Base-by-base conservation (phyloP, 37 sponge, comb jelly and placozoan species). In the Dysidea cf. avara region DNA sequence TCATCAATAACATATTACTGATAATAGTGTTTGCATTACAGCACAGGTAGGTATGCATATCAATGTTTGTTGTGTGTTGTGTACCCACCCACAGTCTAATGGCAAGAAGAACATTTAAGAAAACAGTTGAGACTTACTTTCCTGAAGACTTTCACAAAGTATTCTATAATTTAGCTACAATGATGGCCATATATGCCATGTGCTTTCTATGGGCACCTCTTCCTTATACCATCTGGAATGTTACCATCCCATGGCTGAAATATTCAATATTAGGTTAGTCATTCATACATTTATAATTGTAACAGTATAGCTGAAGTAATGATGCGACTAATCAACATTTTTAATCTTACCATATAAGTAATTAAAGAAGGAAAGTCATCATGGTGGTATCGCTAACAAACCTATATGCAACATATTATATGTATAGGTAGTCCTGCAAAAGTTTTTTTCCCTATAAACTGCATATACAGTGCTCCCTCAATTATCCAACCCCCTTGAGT, bases 21-120 rank as follows among this genome's bases (percentile, higher is more conserved):
- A n/a, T 68, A 16, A 16, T 49, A 29, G 22, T 68, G 30, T 68
- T 68, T 49, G 21, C 22, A 16, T 12, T 68, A 4, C 68, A 68
- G 29, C 68, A 68, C 68, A 68, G 68, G 68, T 68, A 29, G n/a
- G n/a, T n/a, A n/a, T n/a, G n/a, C n/a, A 29, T n/a, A n/a, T n/a
- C n/a, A n/a, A 43, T 43, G 9, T 12, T 43, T 43, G 9, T 43
- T 5, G 46, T 43, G 9, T 43, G n/a, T 43, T 5, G 5, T 12
- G 7, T 43, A 12, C 46, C 5, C 46, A 43, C 46, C 5, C 9
- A 20, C 43, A 65, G 66, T 36, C 2, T 65, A 7, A 65, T 65
- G 66, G 66, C 66, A 39, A 65, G 66, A 36, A 34, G 1, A 18
- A 32, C 56, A 1, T n/a, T 22, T 32, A 54, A 54, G 31, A 11